Percentiles rank a stretch among this genome's conserved stretches.
Evolutionary conservation across 2,888 invertebrate species (phyloP).

Genomic region (Spicauda simplicius): DNA sequence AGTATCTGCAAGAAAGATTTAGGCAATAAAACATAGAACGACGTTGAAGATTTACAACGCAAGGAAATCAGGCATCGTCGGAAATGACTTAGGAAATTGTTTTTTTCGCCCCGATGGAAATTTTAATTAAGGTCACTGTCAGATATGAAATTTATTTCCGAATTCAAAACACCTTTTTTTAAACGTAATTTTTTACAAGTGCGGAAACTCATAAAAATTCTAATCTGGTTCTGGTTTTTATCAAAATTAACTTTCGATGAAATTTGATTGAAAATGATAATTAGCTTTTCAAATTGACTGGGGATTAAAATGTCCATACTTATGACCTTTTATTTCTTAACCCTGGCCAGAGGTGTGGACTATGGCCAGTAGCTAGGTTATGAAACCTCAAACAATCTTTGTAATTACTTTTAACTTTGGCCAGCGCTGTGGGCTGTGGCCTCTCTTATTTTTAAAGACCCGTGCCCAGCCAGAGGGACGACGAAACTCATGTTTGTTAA

Average conservation of each 20-base stretch:
- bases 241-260: background rate
- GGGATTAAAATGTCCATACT: background rate
- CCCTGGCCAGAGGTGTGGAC: too few species aligned
- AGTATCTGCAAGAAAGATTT: background rate
- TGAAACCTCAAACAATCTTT: too few species aligned
- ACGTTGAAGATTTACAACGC: slow-evolving; percentile 21
- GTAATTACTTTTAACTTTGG: too few species aligned
- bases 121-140: slow-evolving; percentile 46
- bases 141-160: slow-evolving; percentile 38
- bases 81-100: slow-evolving; percentile 46
- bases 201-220: slow-evolving; percentile 26
- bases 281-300: background rate
- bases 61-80: slow-evolving; percentile 29
- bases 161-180: slow-evolving; percentile 23
- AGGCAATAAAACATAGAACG: slow-evolving; percentile 16
- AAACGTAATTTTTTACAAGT: slow-evolving; percentile 17
- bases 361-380: too few species aligned
- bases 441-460: too few species aligned
- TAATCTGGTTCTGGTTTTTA: background rate
- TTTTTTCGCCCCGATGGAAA: slow-evolving; percentile 46
- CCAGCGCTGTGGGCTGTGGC: too few species aligned
- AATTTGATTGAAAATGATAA: background rate
- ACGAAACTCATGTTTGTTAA: too few species aligned
- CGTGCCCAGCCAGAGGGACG: too few species aligned
- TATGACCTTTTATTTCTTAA: too few species aligned